A percentile compares a stretch with the other conserved stretches of the same genome.
These are phyloP conservation scores for Eristalis tenax DNA, from an alignment of 2,888 invertebrate genomes.

Conservation along the genomic window DNA sequence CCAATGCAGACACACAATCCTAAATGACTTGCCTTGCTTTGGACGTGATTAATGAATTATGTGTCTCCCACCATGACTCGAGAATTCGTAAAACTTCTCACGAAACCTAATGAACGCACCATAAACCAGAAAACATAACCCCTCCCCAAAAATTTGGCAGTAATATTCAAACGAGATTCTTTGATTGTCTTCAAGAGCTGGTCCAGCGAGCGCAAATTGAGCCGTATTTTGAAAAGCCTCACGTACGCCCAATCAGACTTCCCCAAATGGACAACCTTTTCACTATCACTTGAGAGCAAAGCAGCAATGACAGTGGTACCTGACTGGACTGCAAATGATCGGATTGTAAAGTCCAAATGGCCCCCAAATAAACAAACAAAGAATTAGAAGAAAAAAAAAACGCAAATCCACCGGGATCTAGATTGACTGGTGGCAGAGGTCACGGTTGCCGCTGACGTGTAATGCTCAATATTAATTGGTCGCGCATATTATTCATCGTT, in stretches of 20 bases:
- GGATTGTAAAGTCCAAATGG: conserved; percentile 14
- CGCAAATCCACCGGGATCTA: conserved; percentile 48
- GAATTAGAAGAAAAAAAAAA: conserved; percentile 19
- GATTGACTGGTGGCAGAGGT: conserved; percentile 54
- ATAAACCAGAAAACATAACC: neutral
- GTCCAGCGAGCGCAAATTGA: neutral
- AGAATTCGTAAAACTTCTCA: neutral
- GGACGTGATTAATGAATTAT: neutral
- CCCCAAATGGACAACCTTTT: conserved; percentile 18
- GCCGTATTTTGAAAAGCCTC: conserved; percentile 1
- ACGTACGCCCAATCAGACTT: conserved; percentile 31
- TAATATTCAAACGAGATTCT: neutral
- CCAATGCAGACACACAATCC: neutral
- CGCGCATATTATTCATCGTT: conserved; percentile 54
- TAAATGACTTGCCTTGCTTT: neutral
- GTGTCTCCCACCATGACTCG: neutral
- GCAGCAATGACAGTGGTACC: conserved; percentile 10
- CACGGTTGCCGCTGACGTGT: conserved; percentile 27
- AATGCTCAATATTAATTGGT: conserved; percentile 60
- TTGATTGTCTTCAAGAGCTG: neutral
- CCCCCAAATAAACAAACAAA: conserved; percentile 25
- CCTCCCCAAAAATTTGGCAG: neutral
- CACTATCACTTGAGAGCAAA: conserved; percentile 22
- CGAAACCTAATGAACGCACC: neutral
- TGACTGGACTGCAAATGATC: conserved; percentile 50